Conservation (phyloP, 2,113 vertebrate species). For the Crotalus horridus region DNA sequence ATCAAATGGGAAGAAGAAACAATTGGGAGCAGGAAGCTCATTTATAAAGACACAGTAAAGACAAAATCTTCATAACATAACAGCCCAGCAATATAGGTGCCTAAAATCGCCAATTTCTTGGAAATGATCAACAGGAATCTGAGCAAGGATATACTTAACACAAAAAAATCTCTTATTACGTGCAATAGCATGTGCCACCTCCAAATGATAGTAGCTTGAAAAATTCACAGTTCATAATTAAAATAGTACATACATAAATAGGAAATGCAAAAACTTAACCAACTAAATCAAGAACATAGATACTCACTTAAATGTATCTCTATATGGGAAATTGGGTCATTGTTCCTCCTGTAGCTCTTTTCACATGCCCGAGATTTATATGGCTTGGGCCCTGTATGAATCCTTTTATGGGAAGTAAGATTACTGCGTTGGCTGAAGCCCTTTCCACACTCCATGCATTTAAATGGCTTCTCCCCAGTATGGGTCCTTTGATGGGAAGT, state of each 20-base stretch:
- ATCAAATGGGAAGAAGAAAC: neutral
- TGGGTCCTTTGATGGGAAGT: neutral
- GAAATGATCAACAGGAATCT: neutral
- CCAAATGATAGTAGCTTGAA: neutral
- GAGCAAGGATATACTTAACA: neutral
- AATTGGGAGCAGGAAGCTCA: neutral
- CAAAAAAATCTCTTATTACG: neutral
- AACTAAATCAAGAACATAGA: neutral
- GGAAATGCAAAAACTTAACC: neutral
- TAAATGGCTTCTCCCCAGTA: neutral
- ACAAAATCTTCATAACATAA: neutral
- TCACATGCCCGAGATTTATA: neutral
- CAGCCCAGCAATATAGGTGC: neutral
- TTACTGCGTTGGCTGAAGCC: neutral
- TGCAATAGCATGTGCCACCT: neutral
- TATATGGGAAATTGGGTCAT: neutral
- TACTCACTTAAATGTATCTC: neutral
- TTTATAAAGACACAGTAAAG: neutral
- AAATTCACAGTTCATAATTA: neutral
- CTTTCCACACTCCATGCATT: neutral
- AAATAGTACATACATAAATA: neutral
- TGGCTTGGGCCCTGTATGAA: neutral
- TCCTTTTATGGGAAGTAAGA: neutral
- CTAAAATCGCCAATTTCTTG: neutral
- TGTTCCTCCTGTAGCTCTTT: neutral